phyloP scores from a whole-genome alignment of 2,113 vertebrate genomes.

The Triplophysa dalaica region DNA sequence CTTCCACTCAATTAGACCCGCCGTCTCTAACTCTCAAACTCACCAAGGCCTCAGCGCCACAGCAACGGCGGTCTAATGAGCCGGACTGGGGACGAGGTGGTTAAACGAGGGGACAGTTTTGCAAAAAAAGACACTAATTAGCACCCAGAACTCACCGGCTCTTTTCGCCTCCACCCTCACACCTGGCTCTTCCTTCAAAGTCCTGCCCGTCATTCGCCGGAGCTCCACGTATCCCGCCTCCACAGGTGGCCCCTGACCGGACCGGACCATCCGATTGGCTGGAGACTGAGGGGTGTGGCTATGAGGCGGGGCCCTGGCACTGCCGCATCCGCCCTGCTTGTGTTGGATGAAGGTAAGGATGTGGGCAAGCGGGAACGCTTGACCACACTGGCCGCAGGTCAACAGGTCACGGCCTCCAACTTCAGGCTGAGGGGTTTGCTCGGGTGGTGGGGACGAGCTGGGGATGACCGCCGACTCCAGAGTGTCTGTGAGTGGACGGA shows the following conservation, averaged over 20 bases:
- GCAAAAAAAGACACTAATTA: conserved; percentile 70
- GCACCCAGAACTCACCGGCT: conserved; percentile 71
- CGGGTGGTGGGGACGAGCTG: conserved; percentile 33
- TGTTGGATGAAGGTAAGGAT: conserved; percentile 80
- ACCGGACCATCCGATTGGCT: conserved; percentile 58
- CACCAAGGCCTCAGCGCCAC: conserved; percentile 64
- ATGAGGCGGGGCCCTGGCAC: conserved; percentile 19
- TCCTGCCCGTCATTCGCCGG: conserved; percentile 58
- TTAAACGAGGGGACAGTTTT: conserved; percentile 55
- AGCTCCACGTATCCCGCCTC: conserved; percentile 71
- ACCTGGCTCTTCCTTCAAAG: conserved; percentile 62
- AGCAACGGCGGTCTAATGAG: conserved; percentile 79
- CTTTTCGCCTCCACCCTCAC: conserved; percentile 64
- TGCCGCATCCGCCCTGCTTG: conserved; percentile 74
- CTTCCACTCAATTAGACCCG: conserved; percentile 76
- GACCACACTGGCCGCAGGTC: conserved; percentile 78
- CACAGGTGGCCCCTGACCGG: neutral
- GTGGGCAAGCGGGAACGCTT: conserved; percentile 77
- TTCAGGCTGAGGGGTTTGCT: conserved; percentile 43
- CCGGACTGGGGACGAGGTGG: conserved; percentile 63
- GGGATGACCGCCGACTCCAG: conserved; percentile 45
- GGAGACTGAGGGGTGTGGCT: conserved; percentile 70
- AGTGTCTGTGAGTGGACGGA: conserved; percentile 57
- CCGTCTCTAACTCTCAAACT: conserved; percentile 71
- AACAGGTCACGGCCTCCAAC: conserved; percentile 67